Conservation (phyloP, 1,140 invertebrate genomes). For the Drosophila ananassae region DNA sequence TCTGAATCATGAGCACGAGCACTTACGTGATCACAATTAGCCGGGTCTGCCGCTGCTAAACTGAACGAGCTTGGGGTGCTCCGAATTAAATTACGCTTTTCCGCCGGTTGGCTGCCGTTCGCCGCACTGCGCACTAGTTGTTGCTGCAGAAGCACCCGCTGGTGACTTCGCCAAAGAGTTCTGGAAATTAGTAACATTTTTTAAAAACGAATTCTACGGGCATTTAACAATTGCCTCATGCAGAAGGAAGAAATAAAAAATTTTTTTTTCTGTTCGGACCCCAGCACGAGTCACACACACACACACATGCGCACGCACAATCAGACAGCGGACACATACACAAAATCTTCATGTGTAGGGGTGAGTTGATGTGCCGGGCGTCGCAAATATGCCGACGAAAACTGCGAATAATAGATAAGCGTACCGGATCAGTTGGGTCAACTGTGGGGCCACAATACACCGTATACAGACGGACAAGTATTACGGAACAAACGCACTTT, state of each 20-base stretch:
- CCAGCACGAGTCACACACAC: conserved; percentile 61
- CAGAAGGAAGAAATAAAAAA: conserved; percentile 24
- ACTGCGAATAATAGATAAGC: not conserved
- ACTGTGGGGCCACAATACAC: conserved; percentile 28
- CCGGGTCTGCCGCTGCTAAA: conserved; percentile 34
- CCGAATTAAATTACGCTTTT: conserved; percentile 21
- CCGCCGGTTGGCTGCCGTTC: conserved; percentile 20
- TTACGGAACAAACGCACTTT: not conserved
- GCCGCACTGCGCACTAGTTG: conserved; percentile 20
- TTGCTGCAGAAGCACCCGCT: conserved; percentile 49
- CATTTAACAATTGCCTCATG: conserved; percentile 25
- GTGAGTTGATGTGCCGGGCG: conserved; percentile 60
- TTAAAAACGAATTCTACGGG: conserved; percentile 16
- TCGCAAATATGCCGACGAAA: conserved; percentile 71
- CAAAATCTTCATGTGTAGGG: conserved; percentile 12
- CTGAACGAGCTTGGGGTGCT: conserved; percentile 29
- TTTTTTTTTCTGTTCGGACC: conserved; percentile 35
- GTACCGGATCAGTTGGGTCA: conserved; percentile 26
- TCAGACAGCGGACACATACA: conserved; percentile 21
- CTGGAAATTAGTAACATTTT: conserved; percentile 75
- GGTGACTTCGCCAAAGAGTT: conserved; percentile 68
- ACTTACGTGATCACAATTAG: conserved; percentile 78
- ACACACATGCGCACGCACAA: conserved; percentile 36
- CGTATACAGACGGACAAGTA: not conserved
- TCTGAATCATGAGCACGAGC: conserved; percentile 27